These are phyloP conservation scores for Manduca sexta DNA, from an alignment of 1,140 invertebrate species.

Conservation along the genomic window DNA sequence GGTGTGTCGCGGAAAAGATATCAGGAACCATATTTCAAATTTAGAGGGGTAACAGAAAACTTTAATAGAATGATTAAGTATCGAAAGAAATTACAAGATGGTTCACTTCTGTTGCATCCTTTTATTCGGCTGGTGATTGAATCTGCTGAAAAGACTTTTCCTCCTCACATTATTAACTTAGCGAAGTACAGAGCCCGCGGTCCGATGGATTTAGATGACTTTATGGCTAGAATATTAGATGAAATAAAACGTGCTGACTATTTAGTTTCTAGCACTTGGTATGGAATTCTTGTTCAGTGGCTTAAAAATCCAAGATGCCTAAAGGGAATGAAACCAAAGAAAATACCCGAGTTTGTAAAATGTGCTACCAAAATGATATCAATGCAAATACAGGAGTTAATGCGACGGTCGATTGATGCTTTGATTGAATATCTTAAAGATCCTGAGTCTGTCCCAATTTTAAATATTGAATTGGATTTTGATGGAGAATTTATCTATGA, in stretches of 20 bases:
- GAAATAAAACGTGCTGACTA: conserved; percentile 65
- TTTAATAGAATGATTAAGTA: conserved; percentile 74
- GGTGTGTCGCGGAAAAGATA: conserved; percentile 51
- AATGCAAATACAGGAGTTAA: conserved; percentile 68
- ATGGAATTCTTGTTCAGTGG: conserved; percentile 57
- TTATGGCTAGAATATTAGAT: conserved; percentile 60
- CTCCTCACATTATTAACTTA: conserved; percentile 73
- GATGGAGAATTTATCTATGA: conserved; percentile 65
- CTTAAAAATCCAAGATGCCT: conserved; percentile 62
- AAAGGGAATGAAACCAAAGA: conserved; percentile 50
- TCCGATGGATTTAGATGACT: conserved; percentile 57
- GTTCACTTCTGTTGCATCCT: conserved; percentile 75
- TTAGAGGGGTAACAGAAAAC: conserved; percentile 74
- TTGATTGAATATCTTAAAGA: conserved; percentile 53
- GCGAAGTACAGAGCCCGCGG: conserved; percentile 65
- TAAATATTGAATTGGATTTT: conserved; percentile 64
- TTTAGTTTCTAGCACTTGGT: conserved; percentile 66
- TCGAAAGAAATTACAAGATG: conserved; percentile 71
- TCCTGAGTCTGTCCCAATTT: conserved; percentile 49
- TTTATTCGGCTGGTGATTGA: conserved; percentile 76
- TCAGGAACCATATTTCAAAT: conserved; percentile 72
- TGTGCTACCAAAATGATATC: conserved; percentile 66
- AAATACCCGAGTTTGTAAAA: conserved; percentile 47
- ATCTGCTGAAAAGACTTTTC: conserved; percentile 73
- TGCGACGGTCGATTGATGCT: conserved; percentile 63